phyloP scores from a whole-genome alignment of 1,140 invertebrate species.

The Riptortus pedestris region DNA sequence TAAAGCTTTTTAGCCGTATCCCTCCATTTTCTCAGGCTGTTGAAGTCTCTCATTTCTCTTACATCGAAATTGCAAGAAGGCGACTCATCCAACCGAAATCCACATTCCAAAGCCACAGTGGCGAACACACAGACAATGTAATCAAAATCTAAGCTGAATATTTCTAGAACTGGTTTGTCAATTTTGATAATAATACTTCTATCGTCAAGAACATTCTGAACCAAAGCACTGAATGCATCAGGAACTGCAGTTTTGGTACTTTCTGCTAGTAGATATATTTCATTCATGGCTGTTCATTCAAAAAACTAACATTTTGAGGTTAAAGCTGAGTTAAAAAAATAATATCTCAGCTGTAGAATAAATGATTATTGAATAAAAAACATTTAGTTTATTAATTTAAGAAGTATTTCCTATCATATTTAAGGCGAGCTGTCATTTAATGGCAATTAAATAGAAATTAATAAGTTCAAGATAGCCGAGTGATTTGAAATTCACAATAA shows the following conservation, averaged over 20 bases:
- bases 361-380: too few species aligned
- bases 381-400: too few species aligned
- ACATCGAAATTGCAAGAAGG: not conserved
- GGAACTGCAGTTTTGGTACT: not conserved
- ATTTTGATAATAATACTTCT: not conserved
- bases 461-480: too few species aligned
- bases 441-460: too few species aligned
- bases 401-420: too few species aligned
- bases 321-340: too few species aligned
- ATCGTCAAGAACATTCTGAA: not conserved
- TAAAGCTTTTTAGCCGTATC: not conserved
- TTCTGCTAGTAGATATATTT: not conserved
- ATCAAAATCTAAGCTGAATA: not conserved
- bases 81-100: not conserved
- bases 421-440: too few species aligned
- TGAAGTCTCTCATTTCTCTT: not conserved
- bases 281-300: not conserved
- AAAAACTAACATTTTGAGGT: too few species aligned
- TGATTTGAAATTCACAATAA: too few species aligned
- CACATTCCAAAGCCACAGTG: slow-evolving; percentile 4
- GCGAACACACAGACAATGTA: not conserved
- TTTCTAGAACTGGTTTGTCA: not conserved
- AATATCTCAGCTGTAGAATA: too few species aligned
- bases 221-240: not conserved
- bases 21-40: not conserved